Evolutionary conservation across 2,113 vertebrate species (phyloP).

Genomic region (Ceratotherium simum): DNA sequence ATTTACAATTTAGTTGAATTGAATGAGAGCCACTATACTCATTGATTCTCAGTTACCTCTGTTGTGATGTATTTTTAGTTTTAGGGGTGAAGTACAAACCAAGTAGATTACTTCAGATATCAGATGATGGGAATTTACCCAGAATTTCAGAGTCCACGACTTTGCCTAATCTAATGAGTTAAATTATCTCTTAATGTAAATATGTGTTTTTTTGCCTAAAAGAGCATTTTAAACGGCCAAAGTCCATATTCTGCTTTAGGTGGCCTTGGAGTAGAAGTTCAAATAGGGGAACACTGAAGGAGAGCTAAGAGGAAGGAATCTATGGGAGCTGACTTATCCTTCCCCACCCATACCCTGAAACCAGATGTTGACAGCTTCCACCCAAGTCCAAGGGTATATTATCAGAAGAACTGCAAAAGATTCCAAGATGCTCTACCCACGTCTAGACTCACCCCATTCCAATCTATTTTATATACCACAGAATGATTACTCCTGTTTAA

Average conservation of each 20-base stretch:
- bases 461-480: background rate
- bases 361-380: background rate
- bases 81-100: background rate
- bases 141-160: background rate
- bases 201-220: background rate
- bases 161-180: background rate
- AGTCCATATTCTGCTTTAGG: background rate
- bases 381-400: background rate
- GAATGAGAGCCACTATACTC: background rate
- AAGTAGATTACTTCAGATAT: background rate
- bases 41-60: background rate
- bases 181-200: background rate
- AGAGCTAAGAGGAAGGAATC: background rate
- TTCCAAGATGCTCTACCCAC: background rate
- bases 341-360: background rate
- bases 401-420: background rate
- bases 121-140: background rate
- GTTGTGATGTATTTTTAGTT: background rate
- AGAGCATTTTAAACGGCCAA: background rate
- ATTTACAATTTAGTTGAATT: background rate
- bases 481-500: background rate
- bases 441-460: background rate
- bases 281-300: background rate
- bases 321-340: background rate
- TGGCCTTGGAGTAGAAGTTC: slow-evolving; percentile 22